Base-by-base conservation (phyloP, 2,113 vertebrate genomes). In the Catharus bicknelli region DNA sequence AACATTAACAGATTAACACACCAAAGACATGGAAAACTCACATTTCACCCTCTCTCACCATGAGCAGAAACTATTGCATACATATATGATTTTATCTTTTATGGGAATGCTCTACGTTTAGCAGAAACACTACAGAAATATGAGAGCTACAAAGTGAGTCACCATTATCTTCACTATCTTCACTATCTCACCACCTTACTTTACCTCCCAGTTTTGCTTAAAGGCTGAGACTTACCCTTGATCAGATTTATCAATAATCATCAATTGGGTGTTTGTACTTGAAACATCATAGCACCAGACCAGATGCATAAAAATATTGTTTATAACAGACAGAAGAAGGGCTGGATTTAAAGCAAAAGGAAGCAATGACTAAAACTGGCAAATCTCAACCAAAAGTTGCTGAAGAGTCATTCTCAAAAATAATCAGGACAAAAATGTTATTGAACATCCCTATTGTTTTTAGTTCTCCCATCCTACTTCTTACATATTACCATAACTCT, bases 211-310 rank as follows among this genome's bases (percentile, higher is more conserved):
- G 20, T 80, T 55, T 59, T 82, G 7, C 27, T 27, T 63, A 40
- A 83, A 40, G 47, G 29, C 10, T 63, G 17, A 88, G 25, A 29
- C 13, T n/a, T 64, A 40, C 0, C 21, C 57, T 19, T 1, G 1
- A 67, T 34, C 16, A 57, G 18, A 38, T 68, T 64, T 68, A 64
- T 30, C 42, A 69, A 5, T 1, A 69, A 50, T 23, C 21, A 84
- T 4, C 2, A 83, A 11, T 1, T 1, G 2, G 3, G 10, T 50
- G 5, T 66, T 77, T 59, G 17, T 22, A 50, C 20, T 21, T 32
- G 30, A 90, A 85, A 69, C 13, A 45, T 45, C 26, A 34, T 7
- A 30, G 26, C 20, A 68, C 1, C 38, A 38, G 8, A 83, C 4
- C 19, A 77, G 18, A 32, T 29, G 10, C 5, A 42, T 25, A 32